Conservation (phyloP, 2,797 vertebrate genomes). For the Gymnoscopelus braueri region DNA sequence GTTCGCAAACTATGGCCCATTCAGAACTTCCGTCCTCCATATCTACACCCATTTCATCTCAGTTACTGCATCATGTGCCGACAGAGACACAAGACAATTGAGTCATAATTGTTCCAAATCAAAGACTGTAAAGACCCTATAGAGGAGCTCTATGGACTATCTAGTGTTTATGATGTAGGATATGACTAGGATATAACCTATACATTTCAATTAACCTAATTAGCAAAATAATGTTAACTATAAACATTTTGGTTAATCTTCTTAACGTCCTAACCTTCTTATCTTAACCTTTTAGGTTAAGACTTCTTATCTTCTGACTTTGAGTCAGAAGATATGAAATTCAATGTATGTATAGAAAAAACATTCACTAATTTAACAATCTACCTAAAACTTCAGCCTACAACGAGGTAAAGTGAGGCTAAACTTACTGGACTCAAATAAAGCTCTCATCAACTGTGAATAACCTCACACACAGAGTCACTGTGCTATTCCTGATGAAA, state of each 20-base stretch:
- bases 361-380: not conserved
- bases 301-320: not conserved
- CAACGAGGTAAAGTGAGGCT: not conserved
- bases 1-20: conserved; percentile 30
- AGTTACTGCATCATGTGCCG: not conserved
- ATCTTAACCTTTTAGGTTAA: too few species aligned
- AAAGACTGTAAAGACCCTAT: not conserved
- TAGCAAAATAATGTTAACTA: not conserved
- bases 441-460: conserved; percentile 1
- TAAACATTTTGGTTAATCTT: not conserved
- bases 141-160: not conserved
- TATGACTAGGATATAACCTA: not conserved
- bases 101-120: too few species aligned
- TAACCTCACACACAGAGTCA: not conserved
- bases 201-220: not conserved
- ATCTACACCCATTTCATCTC: conserved; percentile 31
- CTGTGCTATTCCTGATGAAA: not conserved
- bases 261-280: not conserved
- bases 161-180: not conserved
- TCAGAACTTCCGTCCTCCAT: conserved; percentile 27
- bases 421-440: not conserved
- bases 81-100: not conserved
- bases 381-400: not conserved
- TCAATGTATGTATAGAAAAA: not conserved
- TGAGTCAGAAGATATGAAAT: not conserved